Evolutionary conservation across 2,888 invertebrate species (phyloP), one percentile per base, ranked within the genome.

Genomic region (Tiliacea aurago): DNA sequence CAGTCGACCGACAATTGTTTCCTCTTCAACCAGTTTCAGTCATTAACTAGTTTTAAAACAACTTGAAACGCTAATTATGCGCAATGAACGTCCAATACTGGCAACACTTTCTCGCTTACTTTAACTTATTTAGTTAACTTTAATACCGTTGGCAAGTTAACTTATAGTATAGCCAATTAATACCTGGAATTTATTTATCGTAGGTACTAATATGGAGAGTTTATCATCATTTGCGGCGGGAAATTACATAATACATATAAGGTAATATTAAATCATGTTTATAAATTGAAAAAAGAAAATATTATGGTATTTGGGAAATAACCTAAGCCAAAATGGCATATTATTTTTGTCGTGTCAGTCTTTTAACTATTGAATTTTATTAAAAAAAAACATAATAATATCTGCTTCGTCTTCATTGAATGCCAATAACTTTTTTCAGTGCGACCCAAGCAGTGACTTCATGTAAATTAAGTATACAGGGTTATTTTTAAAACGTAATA

Each of bases 31-130:
- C 84, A 73, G 90, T 90, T 86, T 76, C 63, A 59, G 49, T 64
- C 37, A 68, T 61, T 64, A 58, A 83, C 66, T 53, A 58, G 80
- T 78, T 68, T 73, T 59, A 63, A 87, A 78, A 70, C 78, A 80
- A 76, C 86, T 84, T 87, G 82, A 91, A 91, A 89, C 87, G 84
- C 85, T 90, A 89, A 89, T 65, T 66, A 91, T 87, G 65, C 71
- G 76, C 51, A 68, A 76, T 72, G 76, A 84, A 85, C 84, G 86
- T 84, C 78, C 84, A 81, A 91, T 47, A 23, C n/a, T 33, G 45
- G n/a, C 45, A 65, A 23, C 91, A 90, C 90, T 91, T 91, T 92
- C 90, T 90, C 89, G 88, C 88, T 90, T 87, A 90, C 7, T 61
- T 47, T 53, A 53, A 66, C 37, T 49, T 53, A 41, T 53, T 62